phyloP scores from a whole-genome alignment of 2,888 invertebrate species.

The Eilema caniola region DNA sequence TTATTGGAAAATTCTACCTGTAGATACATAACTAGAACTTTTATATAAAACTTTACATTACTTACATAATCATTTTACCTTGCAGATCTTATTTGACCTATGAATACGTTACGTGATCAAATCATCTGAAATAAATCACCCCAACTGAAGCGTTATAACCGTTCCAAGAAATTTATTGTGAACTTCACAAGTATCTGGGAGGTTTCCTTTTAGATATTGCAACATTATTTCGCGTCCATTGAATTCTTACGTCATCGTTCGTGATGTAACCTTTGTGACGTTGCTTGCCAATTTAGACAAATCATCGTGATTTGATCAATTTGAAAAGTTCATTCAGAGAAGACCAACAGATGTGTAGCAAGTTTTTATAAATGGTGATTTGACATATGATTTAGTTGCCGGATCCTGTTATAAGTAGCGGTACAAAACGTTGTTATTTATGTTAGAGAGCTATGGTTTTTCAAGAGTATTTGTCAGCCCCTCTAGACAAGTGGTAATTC shows the following conservation, averaged over 20 bases:
- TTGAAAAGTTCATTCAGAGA: neutral
- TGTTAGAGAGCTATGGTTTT: neutral
- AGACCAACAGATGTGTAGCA: neutral
- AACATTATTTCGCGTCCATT: neutral
- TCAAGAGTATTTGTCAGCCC: no score
- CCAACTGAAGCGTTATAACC: neutral
- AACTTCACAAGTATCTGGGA: neutral
- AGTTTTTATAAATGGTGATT: neutral
- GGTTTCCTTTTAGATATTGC: neutral
- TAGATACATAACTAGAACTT: no score
- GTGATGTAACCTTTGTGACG: neutral
- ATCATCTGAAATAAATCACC: neutral
- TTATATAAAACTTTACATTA: neutral
- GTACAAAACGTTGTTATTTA: neutral
- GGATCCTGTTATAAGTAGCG: neutral
- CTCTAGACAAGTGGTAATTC: no score
- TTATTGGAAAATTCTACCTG: no score
- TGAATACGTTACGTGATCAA: neutral
- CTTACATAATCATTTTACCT: neutral
- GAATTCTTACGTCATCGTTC: neutral
- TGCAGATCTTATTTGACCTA: neutral
- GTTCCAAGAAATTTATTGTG: neutral
- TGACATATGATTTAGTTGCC: neutral
- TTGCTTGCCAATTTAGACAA: neutral
- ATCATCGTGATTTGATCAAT: constrained; percentile 3